Conservation (phyloP, 2,113 vertebrate genomes). For the Ursus arctos region DNA sequence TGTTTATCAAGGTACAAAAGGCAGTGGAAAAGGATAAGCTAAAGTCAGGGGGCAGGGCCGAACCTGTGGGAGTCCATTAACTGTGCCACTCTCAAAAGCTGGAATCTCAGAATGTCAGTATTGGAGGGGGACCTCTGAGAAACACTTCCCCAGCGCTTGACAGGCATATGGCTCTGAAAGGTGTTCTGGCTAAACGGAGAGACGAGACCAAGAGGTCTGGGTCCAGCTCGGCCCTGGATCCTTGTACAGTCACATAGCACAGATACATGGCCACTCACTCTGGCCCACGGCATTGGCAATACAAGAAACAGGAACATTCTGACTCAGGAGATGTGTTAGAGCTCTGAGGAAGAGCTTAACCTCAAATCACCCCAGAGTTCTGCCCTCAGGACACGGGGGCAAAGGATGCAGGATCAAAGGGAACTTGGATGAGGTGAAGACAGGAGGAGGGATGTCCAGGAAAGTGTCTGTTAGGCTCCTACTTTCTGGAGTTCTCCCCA, state of each 20-base stretch:
- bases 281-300: not conserved
- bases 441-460: not conserved
- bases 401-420: not conserved
- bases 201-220: not conserved
- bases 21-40: not conserved
- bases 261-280: not conserved
- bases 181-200: not conserved
- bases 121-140: not conserved
- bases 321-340: not conserved
- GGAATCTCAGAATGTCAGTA: not conserved
- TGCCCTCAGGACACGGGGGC: not conserved
- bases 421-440: not conserved
- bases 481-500: not conserved
- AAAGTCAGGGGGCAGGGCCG: not conserved
- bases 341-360: not conserved
- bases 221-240: not conserved
- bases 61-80: not conserved
- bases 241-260: not conserved
- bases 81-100: not conserved
- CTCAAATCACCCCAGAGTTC: not conserved
- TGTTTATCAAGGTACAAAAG: not conserved
- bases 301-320: not conserved
- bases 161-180: not conserved
- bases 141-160: not conserved
- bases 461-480: not conserved